Evolutionary conservation across 2,888 invertebrate genomes (phyloP).

Genomic region (Disparrhopalites patrizii): DNA sequence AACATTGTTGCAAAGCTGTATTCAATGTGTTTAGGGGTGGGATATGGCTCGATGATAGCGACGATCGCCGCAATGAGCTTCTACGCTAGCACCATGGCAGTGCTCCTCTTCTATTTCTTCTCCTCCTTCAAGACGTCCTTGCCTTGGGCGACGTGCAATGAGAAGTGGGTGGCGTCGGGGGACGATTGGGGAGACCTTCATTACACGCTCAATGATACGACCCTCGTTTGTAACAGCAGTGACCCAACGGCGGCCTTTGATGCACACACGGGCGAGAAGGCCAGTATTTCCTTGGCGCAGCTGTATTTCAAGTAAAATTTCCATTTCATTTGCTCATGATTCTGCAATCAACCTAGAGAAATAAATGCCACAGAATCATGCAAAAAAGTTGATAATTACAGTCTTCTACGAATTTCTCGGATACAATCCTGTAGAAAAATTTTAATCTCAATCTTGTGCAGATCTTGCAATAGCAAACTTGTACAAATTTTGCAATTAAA

Average conservation of each 20-base stretch:
- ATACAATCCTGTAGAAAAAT: no score
- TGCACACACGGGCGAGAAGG: neutral
- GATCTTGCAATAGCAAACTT: no score
- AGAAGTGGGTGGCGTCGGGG: neutral
- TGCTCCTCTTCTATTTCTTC: neutral
- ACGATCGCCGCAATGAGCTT: neutral
- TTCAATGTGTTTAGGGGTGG: neutral
- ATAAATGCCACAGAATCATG: no score
- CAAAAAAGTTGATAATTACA: no score
- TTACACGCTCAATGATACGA: neutral
- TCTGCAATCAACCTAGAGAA: no score
- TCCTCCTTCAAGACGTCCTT: neutral
- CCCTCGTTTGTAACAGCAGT: neutral
- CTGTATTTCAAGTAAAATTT: constrained; percentile 1
- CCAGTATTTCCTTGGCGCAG: neutral
- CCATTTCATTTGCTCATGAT: no score
- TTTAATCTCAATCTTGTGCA: no score
- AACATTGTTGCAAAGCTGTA: no score
- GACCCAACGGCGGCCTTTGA: neutral
- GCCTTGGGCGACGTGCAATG: neutral
- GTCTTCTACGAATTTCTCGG: no score
- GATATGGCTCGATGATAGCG: neutral
- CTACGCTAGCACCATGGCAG: neutral
- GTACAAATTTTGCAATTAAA: no score
- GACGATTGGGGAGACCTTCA: neutral